Percentiles rank a stretch among this genome's conserved stretches.
Conservation (phyloP, 1,140 invertebrate species). For the Uloborus diversus region DNA sequence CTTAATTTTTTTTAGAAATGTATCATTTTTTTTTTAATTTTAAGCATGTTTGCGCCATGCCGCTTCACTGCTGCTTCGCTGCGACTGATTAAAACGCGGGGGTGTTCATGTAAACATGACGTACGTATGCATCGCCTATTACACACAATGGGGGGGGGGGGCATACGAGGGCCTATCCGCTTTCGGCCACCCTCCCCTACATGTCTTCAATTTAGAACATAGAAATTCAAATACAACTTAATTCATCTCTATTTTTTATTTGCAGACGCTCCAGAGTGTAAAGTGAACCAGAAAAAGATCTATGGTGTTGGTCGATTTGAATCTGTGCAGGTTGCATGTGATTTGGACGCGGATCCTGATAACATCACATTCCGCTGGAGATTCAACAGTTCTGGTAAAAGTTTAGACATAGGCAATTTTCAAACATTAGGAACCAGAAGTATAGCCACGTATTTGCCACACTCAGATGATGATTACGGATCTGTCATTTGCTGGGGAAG, state of each 20-base stretch:
- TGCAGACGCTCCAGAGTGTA: conserved; percentile 72
- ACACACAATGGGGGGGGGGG: too few species aligned
- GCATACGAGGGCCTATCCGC: too few species aligned
- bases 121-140: too few species aligned
- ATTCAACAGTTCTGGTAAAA: conserved; percentile 72
- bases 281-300: conserved; percentile 73
- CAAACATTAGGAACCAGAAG: conserved; percentile 20
- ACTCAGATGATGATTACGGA: conserved; percentile 58
- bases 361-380: conserved; percentile 58
- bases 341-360: conserved; percentile 82
- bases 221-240: too few species aligned
- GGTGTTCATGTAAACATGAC: too few species aligned
- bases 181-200: too few species aligned
- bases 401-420: conserved; percentile 22
- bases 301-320: conserved; percentile 83
- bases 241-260: conserved; percentile 26
- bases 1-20: too few species aligned
- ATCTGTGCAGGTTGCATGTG: conserved; percentile 80
- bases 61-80: too few species aligned
- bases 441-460: conserved; percentile 43
- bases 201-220: too few species aligned
- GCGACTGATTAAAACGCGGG: too few species aligned
- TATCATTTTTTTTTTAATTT: too few species aligned
- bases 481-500: conserved; percentile 61
- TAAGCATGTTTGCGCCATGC: too few species aligned